A percentile compares a stretch with the other conserved stretches of the same genome.
Conservation (phyloP, 1,140 invertebrate species). For the Panulirus ornatus region DNA sequence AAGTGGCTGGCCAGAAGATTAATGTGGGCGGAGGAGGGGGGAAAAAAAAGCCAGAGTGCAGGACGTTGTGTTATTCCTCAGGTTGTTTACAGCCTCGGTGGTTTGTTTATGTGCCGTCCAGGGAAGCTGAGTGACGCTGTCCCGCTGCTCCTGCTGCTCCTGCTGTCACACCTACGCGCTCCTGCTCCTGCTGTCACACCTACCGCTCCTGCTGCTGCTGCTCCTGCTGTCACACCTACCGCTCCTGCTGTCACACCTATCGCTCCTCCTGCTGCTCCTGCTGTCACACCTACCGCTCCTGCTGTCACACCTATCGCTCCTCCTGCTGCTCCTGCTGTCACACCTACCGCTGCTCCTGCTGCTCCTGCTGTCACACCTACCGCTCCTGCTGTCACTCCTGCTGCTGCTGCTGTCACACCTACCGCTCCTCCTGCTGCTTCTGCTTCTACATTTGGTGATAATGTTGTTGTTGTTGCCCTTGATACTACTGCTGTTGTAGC, state of each 20-base stretch:
- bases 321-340: not conserved
- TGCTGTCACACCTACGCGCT: not conserved
- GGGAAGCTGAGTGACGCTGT: constrained; percentile 53
- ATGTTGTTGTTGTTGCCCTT: not conserved
- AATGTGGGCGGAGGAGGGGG: constrained; percentile 36
- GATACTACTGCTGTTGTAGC: not conserved
- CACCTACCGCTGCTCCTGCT: constrained; percentile 16
- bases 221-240: not conserved
- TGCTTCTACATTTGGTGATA: not conserved
- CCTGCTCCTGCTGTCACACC: not conserved
- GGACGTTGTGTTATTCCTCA: constrained; percentile 54
- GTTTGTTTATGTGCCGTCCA: constrained; percentile 64
- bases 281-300: not conserved
- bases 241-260: not conserved
- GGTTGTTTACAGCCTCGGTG: constrained; percentile 56
- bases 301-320: constrained; percentile 1
- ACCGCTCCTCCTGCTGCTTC: not conserved
- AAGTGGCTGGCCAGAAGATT: constrained; percentile 64
- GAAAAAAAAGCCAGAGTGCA: constrained; percentile 31
- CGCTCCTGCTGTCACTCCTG: not conserved
- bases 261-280: not conserved
- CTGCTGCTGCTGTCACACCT: not conserved
- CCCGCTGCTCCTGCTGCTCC: constrained; percentile 5
- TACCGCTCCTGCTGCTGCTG: constrained; percentile 4
- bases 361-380: not conserved